Base-by-base conservation (phyloP, 2,888 invertebrate species). In the Acanthacorydalis orientalis region DNA sequence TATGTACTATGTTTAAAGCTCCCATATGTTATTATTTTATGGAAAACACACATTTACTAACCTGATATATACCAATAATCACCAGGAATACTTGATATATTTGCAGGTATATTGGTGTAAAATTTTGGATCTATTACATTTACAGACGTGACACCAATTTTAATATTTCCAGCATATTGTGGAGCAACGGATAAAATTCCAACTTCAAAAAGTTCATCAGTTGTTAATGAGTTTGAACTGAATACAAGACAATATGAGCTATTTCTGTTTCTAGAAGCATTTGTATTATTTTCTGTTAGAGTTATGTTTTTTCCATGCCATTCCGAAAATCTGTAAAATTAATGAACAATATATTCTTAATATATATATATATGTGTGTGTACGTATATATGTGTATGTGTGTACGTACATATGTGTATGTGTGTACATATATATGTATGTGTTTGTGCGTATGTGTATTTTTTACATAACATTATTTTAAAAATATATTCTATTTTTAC, bases 151-250 rank as follows among this genome's bases (percentile, higher is more conserved):
- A 91, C 75, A 1, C 91, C 91, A 61, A 91, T 75, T 50, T 77
- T 78, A 43, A 91, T 68, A 34, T 80, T 80, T 8, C 90, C 90
- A 48, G 80, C 77, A 67, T 77, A 79, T 47, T 77, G 74, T 4
- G 69, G 65, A 42, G 74, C 73, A 49, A 79, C 69, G 54, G 78
- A 74, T 50, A 74, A 64, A 47, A 86, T 72, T 48, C 78, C 74
- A 33, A 87, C 78, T 72, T 90, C 89, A 61, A 85, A 89, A 31
- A 85, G 64, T 60, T 89, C 87, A 52, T 84, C 85, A 46, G 76
- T 68, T 34, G 77, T 77, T 15, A 90, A 69, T 14, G 81, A 76
- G 1, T 75, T 72, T 0, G 84, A 77, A 57, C 85, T 85, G 60
- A 86, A 82, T 9, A 83, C 72, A 1, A 89, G 67, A 43, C 59